Base-by-base conservation (phyloP, 2,888 invertebrate species). In the Ectemnius continuus region DNA sequence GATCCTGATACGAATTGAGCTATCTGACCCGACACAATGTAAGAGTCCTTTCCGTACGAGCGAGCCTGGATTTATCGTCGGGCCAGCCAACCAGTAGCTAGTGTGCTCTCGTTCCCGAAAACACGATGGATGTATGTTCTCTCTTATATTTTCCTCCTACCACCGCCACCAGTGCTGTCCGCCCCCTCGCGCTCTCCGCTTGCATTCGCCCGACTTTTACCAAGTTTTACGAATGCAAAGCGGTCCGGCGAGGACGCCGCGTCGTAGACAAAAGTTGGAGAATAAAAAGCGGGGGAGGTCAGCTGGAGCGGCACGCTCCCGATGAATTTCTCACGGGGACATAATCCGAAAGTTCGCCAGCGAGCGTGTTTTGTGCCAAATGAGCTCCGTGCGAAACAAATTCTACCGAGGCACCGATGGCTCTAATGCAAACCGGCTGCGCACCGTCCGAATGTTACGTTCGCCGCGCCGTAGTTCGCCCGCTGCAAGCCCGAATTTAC, bases 1-100 rank as follows among this genome's bases (percentile, higher is more conserved):
- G 75, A 80, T 80, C 73, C 80, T 76, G 79, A 79, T 76, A 76
- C 70, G 78, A 76, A 80, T 80, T 67, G 76, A 81, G 72, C 76
- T 69, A 76, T 82, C 80, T 52, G 64, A 73, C 58, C 57, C 71
- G 78, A 71, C 82, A 78, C 78, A 78, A 82, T 76, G 82, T 78
- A 78, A 80, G 74, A 80, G 78, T 76, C 73, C 78, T 70, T 61
- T 68, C 61, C 67, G 62, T 45, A 67, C 65, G 75, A 77, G 75
- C 81, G 73, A 78, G 67, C 67, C 61, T 46, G 76, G 79, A 82
- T 82, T 82, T 82, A 81, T 82, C 76, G 79, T 52, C 46, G 36
- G 61, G 18, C 69, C 61, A 57, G 56, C 66, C 36, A 73, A 73
- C 67, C 36, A 36, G 70, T 61, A 59, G 65, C 56, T 65, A 8